A percentile compares a stretch with the other conserved stretches of the same genome.
phyloP scores from a whole-genome alignment of 1,140 invertebrate genomes.

The Onthophagus taurus region DNA sequence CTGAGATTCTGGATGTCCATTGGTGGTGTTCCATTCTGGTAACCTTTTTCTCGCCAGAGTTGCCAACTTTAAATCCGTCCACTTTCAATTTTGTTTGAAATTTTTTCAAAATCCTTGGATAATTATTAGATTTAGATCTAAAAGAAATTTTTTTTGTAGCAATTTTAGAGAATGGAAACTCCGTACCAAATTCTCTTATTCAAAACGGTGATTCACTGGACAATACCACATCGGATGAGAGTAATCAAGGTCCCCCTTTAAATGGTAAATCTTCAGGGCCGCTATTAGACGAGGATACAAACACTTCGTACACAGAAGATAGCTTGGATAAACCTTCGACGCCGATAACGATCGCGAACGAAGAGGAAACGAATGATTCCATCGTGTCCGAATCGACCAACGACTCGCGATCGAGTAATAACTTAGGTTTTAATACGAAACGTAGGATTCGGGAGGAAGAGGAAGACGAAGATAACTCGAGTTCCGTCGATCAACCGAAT shows the following conservation, averaged over 20 bases:
- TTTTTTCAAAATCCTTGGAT: too few relatives aligned
- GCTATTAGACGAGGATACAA: constrained; percentile 44
- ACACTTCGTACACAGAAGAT: constrained; percentile 62
- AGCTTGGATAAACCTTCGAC: constrained; percentile 46
- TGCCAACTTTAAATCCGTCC: too few relatives aligned
- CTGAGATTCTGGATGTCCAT: too few relatives aligned
- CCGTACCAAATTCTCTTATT: constrained; percentile 35
- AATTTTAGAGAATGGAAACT: constrained; percentile 36
- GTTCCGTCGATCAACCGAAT: constrained; percentile 27
- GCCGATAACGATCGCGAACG: constrained; percentile 30
- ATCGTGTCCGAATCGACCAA: constrained; percentile 34
- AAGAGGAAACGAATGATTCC: constrained; percentile 35
- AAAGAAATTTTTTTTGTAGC: too few relatives aligned
- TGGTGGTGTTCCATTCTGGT: too few relatives aligned
- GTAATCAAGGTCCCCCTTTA: constrained; percentile 41
- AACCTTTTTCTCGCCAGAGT: too few relatives aligned
- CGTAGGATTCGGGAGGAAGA: not conserved
- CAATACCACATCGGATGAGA: constrained; percentile 44
- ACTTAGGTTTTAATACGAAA: too few relatives aligned
- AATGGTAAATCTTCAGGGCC: constrained; percentile 37
- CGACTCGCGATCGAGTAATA: constrained; percentile 25
- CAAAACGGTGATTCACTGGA: constrained; percentile 48
- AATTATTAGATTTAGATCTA: too few relatives aligned
- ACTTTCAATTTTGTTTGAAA: too few relatives aligned
- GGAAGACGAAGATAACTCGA: constrained; percentile 25